Evolutionary conservation across 2,797 vertebrate genomes (phyloP), one percentile per base, ranked within the genome.

Genomic region (Picus viridis): DNA sequence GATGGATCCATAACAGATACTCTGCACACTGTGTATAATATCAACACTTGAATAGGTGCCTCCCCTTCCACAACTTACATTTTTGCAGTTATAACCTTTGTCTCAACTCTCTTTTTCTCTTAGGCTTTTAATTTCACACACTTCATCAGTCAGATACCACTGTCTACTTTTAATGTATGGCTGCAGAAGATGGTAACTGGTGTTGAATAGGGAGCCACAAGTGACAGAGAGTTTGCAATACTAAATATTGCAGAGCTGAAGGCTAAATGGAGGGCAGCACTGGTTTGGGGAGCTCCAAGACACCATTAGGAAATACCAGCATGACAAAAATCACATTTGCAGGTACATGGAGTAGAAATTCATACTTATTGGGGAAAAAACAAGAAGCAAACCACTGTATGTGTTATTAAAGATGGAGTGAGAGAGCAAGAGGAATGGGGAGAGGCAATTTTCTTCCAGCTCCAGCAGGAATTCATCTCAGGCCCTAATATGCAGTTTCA

Each of bases 331-430:
- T 57, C 30, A 80, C 84, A 93, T 93, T 86, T 91, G 86, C 63
- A 94, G 82, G 67, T 78, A 93, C 93, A 70, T 39, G 47, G 59
- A 89, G 72, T 78, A 67, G 88, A 94, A 96, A 92, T 83, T 67
- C 72, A 69, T 67, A 88, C 47, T 87, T 83, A 86, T 4, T 54
- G 77, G 43, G 26, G 27, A 29, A 54, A 54, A 29, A 72, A 79
- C 69, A n/a, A 65, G 83, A 57, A 43, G 41, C 20, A 87, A 92
- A 93, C 65, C 18, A 30, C 62, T 51, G 20, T 39, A 73, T 0
- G 0, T 65, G 43, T 78, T 92, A 94, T 90, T 93, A 88, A 91
- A 89, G 65, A 63, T 11, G 1, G 72, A 85, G 30, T 56, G 36
- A 91, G 61, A 90, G 80, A 74, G 70, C 29, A 75, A 87, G 27